phyloP scores from a whole-genome alignment of 2,888 invertebrate species.

The Serrognathus titanus region DNA sequence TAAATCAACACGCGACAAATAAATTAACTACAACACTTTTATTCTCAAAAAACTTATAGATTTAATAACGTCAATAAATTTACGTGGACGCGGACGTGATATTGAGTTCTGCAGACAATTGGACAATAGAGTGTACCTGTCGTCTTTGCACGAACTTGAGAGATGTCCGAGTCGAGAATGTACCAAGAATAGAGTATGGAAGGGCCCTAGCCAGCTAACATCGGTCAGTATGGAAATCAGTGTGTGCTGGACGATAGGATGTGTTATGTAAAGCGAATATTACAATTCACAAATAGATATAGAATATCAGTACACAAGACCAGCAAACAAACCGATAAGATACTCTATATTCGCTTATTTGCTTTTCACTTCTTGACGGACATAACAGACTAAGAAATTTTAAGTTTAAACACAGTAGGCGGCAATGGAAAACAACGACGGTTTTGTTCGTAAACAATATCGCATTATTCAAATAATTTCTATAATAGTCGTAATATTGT shows the following conservation, averaged over 20 bases:
- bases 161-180: constrained; percentile 35
- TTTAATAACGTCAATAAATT: no score
- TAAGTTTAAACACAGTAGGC: no score
- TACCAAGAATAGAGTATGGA: constrained; percentile 39
- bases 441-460: no score
- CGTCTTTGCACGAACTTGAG: constrained; percentile 39
- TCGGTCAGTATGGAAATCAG: constrained; percentile 47
- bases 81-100: no score
- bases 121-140: constrained; percentile 36
- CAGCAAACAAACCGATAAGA: constrained; percentile 12
- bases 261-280: constrained; percentile 28
- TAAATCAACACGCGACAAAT: no score
- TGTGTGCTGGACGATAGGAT: constrained; percentile 38
- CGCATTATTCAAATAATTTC: no score
- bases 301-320: constrained; percentile 12
- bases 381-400: no score
- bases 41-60: no score
- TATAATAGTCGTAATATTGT: no score
- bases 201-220: constrained; percentile 39
- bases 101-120: constrained; percentile 26
- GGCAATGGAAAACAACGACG: no score
- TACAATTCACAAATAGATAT: constrained; percentile 24
- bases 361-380: no score
- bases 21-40: no score
- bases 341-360: constrained; percentile 9